Evolutionary conservation across 2,888 invertebrate genomes (phyloP).

Genomic region (Tinea semifulvella): DNA sequence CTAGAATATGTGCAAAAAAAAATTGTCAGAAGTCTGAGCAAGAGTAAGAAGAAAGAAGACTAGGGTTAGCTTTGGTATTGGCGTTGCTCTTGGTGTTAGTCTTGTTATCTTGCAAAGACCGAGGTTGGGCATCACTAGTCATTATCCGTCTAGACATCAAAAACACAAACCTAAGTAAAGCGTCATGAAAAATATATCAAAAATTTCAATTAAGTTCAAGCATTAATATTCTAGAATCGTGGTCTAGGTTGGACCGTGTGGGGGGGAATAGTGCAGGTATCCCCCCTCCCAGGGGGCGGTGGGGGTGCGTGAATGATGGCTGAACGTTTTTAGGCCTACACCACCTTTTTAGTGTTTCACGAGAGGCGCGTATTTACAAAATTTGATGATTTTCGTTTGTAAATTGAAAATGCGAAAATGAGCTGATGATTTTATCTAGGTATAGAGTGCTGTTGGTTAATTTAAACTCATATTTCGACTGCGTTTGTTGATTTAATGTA

Average conservation of each 20-base stretch:
- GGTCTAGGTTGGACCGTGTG: conserved; percentile 50
- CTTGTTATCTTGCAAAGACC: too few relatives aligned
- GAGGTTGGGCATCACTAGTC: too few relatives aligned
- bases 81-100: too few relatives aligned
- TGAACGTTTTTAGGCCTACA: conserved; percentile 63
- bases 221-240: conserved; percentile 60
- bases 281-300: conserved; percentile 26
- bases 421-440: background rate
- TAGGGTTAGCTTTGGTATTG: too few relatives aligned
- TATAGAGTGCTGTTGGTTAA: background rate
- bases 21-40: too few relatives aligned
- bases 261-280: conserved; percentile 44
- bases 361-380: conserved; percentile 6
- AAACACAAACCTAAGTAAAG: too few relatives aligned
- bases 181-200: conserved; percentile 43
- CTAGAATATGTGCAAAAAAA: too few relatives aligned
- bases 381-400: conserved; percentile 10
- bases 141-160: too few relatives aligned
- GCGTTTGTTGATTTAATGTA: too few relatives aligned
- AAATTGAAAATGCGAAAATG: conserved; percentile 10
- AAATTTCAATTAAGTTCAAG: conserved; percentile 53
- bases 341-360: conserved; percentile 50
- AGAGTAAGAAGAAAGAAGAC: too few relatives aligned
- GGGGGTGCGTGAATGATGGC: conserved; percentile 31
- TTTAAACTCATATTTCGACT: too few relatives aligned